A percentile compares a stretch with the other conserved stretches of the same genome.
Evolutionary conservation across 2,113 vertebrate species (phyloP).

Genomic region (human (Homo sapiens)): DNA sequence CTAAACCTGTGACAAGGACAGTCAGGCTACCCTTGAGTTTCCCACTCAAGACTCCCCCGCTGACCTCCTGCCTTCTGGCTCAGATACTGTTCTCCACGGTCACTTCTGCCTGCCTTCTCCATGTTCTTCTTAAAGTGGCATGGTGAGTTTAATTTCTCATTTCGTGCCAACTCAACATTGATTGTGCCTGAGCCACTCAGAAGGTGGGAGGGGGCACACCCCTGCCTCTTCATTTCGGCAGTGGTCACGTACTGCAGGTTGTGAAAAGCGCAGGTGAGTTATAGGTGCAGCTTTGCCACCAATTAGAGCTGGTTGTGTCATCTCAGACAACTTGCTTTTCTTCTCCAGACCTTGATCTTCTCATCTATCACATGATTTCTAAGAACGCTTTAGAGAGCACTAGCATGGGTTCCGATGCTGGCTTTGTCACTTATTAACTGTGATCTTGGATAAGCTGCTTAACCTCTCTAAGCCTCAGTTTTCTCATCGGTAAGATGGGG

Average conservation of each 20-base stretch:
- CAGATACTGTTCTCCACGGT: background rate
- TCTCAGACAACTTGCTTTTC: background rate
- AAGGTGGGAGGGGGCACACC: background rate
- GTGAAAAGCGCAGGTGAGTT: background rate
- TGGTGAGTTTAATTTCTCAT: background rate
- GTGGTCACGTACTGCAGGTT: no score
- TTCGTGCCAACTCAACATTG: background rate
- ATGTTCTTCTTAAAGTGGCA: background rate
- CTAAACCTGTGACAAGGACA: background rate
- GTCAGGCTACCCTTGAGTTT: background rate
- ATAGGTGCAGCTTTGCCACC: background rate
- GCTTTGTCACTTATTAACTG: background rate
- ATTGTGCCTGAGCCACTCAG: background rate
- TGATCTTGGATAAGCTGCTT: background rate
- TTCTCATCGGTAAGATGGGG: background rate
- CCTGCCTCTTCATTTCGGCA: fast-evolving
- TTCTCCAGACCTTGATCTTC: background rate
- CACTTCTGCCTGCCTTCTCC: background rate
- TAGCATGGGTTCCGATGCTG: no score
- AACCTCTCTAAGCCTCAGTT: background rate
- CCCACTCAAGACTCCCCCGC: background rate
- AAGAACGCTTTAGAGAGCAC: background rate
- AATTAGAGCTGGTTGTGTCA: background rate
- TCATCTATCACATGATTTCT: background rate
- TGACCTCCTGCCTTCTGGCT: background rate